Percentiles rank a stretch among this genome's conserved stretches.
Evolutionary conservation across 1,140 invertebrate species (phyloP).

Genomic region (Drosophila tropicalis): DNA sequence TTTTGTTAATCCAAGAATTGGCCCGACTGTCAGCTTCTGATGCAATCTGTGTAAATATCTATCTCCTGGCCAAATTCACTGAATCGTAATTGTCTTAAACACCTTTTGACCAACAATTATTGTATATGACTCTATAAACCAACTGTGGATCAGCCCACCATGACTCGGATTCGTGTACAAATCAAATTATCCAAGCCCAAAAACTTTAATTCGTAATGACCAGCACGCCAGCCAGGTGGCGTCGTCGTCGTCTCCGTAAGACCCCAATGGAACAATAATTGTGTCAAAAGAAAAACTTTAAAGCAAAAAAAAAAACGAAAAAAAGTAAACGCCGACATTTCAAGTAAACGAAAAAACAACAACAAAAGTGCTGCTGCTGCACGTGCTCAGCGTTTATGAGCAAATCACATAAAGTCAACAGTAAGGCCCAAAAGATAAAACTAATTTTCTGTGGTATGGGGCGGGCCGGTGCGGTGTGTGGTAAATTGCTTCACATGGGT

Average conservation of each 20-base stretch:
- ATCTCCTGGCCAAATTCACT: background rate
- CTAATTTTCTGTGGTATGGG: background rate
- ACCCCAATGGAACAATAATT: conserved; percentile 43
- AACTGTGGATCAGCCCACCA: conserved; percentile 19
- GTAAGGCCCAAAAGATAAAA: background rate
- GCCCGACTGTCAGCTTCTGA: background rate
- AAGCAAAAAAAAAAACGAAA: conserved; percentile 12
- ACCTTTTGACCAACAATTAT: conserved; percentile 39
- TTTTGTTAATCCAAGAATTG: background rate
- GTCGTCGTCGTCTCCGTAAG: conserved; percentile 30
- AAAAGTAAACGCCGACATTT: conserved; percentile 51
- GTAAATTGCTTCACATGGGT: conserved; percentile 51
- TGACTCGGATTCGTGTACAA: conserved; percentile 34
- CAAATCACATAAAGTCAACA: conserved; percentile 28
- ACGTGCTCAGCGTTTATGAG: conserved; percentile 52
- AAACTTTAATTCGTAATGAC: conserved; percentile 48
- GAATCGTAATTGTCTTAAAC: conserved; percentile 18
- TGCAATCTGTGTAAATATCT: conserved; percentile 21
- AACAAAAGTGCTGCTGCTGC: conserved; percentile 39
- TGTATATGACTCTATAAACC: conserved; percentile 37
- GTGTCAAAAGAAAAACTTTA: conserved; percentile 52
- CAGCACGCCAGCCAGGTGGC: conserved; percentile 47
- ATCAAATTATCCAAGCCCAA: conserved; percentile 62
- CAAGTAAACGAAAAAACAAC: conserved; percentile 23
- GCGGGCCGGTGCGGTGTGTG: background rate